Conservation (phyloP, 2,797 vertebrate species). For the Okamejei kenojei region DNA sequence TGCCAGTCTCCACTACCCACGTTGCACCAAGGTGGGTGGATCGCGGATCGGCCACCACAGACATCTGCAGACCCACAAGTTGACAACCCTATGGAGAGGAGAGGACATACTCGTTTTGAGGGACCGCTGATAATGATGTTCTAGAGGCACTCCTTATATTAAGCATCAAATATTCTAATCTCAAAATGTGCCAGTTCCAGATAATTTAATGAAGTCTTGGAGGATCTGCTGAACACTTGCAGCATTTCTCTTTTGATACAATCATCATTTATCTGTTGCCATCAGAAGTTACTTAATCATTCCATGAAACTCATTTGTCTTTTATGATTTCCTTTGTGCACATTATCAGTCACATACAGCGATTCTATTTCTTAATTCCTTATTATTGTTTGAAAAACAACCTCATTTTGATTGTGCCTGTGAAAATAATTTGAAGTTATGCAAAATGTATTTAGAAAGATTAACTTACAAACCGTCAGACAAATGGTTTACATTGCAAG, state of each 20-base stretch:
- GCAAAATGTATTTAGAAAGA: no score
- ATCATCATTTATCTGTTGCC: neutral
- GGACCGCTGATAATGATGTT: no score
- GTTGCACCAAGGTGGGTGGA: no score
- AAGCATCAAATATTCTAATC: neutral
- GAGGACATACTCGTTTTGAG: no score
- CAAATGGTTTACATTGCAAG: neutral
- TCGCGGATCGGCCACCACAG: no score
- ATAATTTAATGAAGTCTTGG: constrained; percentile 2
- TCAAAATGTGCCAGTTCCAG: neutral
- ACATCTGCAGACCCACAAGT: no score
- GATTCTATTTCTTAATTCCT: neutral
- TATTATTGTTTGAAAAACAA: neutral
- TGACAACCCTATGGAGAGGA: no score
- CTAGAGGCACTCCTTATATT: neutral
- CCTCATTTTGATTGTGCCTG: neutral
- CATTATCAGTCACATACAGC: neutral
- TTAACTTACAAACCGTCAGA: neutral
- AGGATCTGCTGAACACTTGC: neutral
- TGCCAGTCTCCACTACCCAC: no score
- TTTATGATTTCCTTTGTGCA: neutral
- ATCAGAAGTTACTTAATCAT: neutral
- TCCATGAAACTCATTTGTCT: neutral
- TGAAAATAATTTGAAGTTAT: neutral
- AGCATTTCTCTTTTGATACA: constrained; percentile 16